Conservation (phyloP, 2,888 invertebrate genomes). For the Hylaea fasciaria region DNA sequence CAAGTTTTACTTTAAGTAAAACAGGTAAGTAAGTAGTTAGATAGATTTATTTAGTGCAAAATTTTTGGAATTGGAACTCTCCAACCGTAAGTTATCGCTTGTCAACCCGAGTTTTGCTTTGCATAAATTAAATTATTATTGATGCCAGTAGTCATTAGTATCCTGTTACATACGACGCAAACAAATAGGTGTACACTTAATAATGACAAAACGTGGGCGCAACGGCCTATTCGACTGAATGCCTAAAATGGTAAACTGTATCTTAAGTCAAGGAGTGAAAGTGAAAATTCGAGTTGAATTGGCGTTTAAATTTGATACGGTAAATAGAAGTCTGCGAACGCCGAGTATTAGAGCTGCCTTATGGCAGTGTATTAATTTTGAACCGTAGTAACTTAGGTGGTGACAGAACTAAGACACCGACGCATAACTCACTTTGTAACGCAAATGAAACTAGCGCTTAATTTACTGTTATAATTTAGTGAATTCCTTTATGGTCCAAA, state of each 20-base stretch:
- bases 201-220: conserved; percentile 67
- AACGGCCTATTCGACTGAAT: conserved; percentile 56
- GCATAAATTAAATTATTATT: conserved; percentile 67
- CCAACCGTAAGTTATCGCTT: conserved; percentile 29
- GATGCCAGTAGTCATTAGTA: conserved; percentile 79
- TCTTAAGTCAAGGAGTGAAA: conserved; percentile 46
- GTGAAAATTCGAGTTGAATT: conserved; percentile 46
- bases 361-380: conserved; percentile 85
- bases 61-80: neutral
- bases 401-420: conserved; percentile 85
- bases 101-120: conserved; percentile 33
- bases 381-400: conserved; percentile 84
- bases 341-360: conserved; percentile 81
- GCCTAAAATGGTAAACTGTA: conserved; percentile 23
- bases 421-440: conserved; percentile 83
- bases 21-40: too few species aligned
- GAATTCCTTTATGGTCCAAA: conserved; percentile 77
- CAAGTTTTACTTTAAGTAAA: too few species aligned
- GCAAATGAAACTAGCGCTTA: conserved; percentile 84
- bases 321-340: conserved; percentile 73
- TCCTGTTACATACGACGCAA: conserved; percentile 80
- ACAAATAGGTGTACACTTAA: conserved; percentile 83
- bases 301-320: conserved; percentile 76
- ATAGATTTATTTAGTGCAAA: neutral
- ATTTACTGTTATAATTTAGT: conserved; percentile 84